Evolutionary conservation across 2,113 vertebrate genomes (phyloP).

Genomic region (Pygoscelis adeliae): DNA sequence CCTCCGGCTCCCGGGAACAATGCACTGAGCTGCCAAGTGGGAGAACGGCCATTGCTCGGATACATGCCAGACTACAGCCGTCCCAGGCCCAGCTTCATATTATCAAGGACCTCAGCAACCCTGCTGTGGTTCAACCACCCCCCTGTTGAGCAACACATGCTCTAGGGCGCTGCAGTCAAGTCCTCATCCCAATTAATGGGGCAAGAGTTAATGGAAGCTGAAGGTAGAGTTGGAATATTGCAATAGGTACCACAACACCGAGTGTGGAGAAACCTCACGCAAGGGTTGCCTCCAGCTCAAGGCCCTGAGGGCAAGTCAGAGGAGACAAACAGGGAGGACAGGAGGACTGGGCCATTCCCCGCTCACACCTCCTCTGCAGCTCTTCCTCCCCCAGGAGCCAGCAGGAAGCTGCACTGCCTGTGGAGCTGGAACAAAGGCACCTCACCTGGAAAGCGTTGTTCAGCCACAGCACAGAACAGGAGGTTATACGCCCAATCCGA

Average conservation of each 20-base stretch:
- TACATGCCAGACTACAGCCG: neutral
- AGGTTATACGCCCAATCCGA: conserved; percentile 93
- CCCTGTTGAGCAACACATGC: neutral
- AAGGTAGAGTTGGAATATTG: neutral
- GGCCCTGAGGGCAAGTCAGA: neutral
- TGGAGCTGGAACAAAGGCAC: neutral
- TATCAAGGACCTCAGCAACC: neutral
- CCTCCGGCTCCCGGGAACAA: neutral
- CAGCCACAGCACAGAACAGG: conserved; percentile 96
- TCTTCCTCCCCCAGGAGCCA: neutral
- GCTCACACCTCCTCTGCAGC: neutral
- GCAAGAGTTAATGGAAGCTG: neutral
- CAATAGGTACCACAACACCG: neutral
- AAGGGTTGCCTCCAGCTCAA: neutral
- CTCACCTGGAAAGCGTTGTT: conserved; percentile 97
- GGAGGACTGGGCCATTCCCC: neutral
- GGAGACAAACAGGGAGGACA: conserved; percentile 11
- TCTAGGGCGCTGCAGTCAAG: neutral
- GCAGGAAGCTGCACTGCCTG: neutral
- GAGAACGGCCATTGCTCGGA: neutral
- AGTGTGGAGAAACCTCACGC: neutral
- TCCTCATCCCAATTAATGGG: neutral
- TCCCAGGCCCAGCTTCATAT: neutral
- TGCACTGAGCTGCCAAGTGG: neutral
- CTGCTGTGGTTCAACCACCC: neutral